Evolutionary conservation across 1,140 invertebrate species (phyloP), one percentile per base, ranked within the genome.

Genomic region (Trinorchestia longiramus): DNA sequence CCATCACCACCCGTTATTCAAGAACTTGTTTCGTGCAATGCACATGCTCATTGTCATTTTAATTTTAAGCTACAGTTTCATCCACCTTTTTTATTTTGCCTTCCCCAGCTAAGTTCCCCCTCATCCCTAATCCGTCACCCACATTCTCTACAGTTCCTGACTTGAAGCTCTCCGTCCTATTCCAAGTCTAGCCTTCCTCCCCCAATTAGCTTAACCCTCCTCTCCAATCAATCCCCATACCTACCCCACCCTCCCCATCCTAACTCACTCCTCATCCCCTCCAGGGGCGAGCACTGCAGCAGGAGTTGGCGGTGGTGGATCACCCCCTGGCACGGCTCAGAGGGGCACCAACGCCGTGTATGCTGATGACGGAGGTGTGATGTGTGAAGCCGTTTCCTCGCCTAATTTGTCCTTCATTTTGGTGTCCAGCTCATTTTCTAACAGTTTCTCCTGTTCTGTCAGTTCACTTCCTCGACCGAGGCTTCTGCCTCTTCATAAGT

Each of bases 331-430:
- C 0, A 8, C 41, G 28, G 41, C 88, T 43, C 88, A 91, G 41
- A 91, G 88, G 88, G 88, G 88, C 41, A 91, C 88, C 88, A 28
- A 28, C 41, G 88, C 88, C 88, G 88, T 91, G 88, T 91, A 43
- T 43, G 41, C 88, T 43, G 88, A 91, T 43, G 88, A 91, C 88
- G 88, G 88, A 91, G 88, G 88, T 91, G 88, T 91, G 88, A 91
- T 43, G 41, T 19, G 88, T 11, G 88, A 44, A 4, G 6, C 11
- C 19, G 4, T 91, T 41, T 36, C 0, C 4, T 23, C 3, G 88
- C 15, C 41, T 88, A 40, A 36, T 28, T 91, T 42, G 41, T 91
- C 11, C 88, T 91, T 15, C 11, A 4, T 17, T 11, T 43, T 91
- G 41, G 88, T 43, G 43, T 42, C 88, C 41, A 42, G 36, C 0